Base-by-base conservation (phyloP, 2,797 vertebrate genomes). In the Triplophysa bombifrons region DNA sequence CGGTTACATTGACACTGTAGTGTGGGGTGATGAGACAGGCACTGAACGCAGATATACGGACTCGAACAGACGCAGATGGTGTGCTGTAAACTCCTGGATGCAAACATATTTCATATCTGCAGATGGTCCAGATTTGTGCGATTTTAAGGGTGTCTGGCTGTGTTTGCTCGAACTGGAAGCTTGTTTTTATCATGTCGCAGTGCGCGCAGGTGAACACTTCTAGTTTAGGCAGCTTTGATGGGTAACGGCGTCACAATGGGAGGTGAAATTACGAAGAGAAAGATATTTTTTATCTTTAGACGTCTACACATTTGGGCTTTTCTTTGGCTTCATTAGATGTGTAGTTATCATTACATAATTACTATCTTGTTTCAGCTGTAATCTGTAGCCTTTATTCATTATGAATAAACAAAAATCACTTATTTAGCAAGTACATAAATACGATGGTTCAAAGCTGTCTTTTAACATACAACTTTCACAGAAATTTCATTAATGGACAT, bases 11-110 rank as follows among this genome's bases (percentile, higher is more conserved):
- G 61, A 68, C 64, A 74, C 71, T 22, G 41, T 74, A n/a, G 41
- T 38, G 53, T 17, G 13, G 44, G 58, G 76, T 63, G 76, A 78
- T 71, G 76, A 61, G 65, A 67, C 61, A 72, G 60, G 63, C 64
- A 34, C 55, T 63, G 75, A 78, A 48, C 56, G 61, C 76, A 78
- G 27, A 76, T 53, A 65, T 46, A 38, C 63, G 22, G 70, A 65
- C 55, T 66, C 63, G 58, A 66, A 71, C 61, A 19, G 67, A 44
- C 41, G 20, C 63, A 68, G 61, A 72, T 73, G 60, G 60, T 50
- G 60, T 56, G 50, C 60, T 20, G 34, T 58, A 50, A 77, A 77
- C 9, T n/a, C 22, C 53, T 68, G 51, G 38, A 76, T 67, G 38
- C 46, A 30, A 60, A 77, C 22, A 53, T 58, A 53, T 76, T 60